Percentiles rank a stretch among this genome's conserved stretches.
Conservation (phyloP, 2,888 invertebrate genomes). For the Drosophila yooni region DNA sequence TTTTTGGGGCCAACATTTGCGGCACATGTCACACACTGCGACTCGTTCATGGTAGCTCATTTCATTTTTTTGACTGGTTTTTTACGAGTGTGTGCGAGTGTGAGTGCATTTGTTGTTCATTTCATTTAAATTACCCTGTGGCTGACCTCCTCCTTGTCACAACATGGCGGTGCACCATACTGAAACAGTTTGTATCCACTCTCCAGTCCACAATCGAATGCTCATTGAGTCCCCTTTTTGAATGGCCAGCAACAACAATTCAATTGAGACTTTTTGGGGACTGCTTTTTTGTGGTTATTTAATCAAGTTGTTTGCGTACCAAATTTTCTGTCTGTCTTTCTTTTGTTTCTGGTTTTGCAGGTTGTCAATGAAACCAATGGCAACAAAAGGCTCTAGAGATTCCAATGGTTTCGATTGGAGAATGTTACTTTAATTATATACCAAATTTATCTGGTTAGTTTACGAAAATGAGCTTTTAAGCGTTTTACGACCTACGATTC, state of each 20-base stretch:
- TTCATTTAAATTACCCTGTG: conserved; percentile 79
- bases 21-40: conserved; percentile 69
- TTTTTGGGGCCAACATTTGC: conserved; percentile 69
- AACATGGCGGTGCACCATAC: conserved; percentile 72
- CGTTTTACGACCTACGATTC: background rate
- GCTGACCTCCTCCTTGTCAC: conserved; percentile 78
- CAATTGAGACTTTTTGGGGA: conserved; percentile 18
- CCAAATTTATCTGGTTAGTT: conserved; percentile 7
- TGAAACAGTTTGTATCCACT: conserved; percentile 61
- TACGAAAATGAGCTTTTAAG: background rate
- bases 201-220: conserved; percentile 64
- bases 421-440: conserved; percentile 26
- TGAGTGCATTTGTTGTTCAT: conserved; percentile 77
- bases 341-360: conserved; percentile 49
- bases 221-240: conserved; percentile 59
- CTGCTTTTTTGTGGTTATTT: conserved; percentile 74
- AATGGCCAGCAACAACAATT: conserved; percentile 41
- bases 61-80: conserved; percentile 29
- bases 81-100: conserved; percentile 32
- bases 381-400: conserved; percentile 22
- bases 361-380: conserved; percentile 46
- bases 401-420: conserved; percentile 6
- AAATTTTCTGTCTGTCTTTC: conserved; percentile 39
- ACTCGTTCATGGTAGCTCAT: conserved; percentile 39
- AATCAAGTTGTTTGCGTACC: conserved; percentile 75